Evolutionary conservation across 2,797 vertebrate genomes (phyloP).

Genomic region (Lacerta bilineata): DNA sequence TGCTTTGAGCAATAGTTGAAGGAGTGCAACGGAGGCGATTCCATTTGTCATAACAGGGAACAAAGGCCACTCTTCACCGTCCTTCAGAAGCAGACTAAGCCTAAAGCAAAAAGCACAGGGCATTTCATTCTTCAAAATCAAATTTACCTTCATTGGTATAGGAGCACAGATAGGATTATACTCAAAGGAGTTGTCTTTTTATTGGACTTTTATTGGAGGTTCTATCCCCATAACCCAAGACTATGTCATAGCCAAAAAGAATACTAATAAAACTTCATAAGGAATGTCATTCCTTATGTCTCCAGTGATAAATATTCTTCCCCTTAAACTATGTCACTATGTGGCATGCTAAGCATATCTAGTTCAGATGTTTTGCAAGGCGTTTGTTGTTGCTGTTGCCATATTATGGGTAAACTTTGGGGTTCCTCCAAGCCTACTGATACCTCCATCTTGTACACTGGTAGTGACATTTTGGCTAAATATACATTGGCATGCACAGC

Average conservation of each 20-base stretch:
- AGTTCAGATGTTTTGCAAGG: no score
- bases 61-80: not conserved
- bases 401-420: no score
- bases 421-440: no score
- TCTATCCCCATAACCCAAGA: not conserved
- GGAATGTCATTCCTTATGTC: not conserved
- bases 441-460: not conserved
- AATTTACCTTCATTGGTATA: not conserved
- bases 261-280: not conserved
- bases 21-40: not conserved
- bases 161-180: not conserved
- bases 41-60: not conserved
- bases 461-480: not conserved
- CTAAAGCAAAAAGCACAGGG: slow-evolving; percentile 20
- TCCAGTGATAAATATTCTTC: no score
- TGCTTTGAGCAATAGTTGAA: not conserved
- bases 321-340: no score
- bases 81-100: not conserved
- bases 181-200: slow-evolving; percentile 2
- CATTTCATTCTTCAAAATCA: slow-evolving; percentile 17
- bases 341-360: no score
- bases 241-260: not conserved
- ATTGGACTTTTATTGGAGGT: not conserved
- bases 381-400: no score
- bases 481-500: not conserved